Evolutionary conservation across 2,888 invertebrate genomes (phyloP).

Genomic region (Rhyacophila evoluta): DNA sequence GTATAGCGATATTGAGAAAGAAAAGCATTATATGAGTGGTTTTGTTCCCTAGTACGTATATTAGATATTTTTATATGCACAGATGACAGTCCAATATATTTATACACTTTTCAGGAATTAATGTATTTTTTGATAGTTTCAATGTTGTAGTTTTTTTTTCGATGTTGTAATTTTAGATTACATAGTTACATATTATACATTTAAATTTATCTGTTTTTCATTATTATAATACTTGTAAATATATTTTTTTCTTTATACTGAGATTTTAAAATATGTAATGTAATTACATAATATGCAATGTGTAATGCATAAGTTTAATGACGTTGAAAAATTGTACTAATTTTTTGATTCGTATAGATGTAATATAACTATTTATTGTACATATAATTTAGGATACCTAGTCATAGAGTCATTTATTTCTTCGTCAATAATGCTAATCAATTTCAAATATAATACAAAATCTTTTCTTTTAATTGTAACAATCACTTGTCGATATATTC

Average conservation of each 20-base stretch:
- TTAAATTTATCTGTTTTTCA: too few species aligned
- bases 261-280: too few species aligned
- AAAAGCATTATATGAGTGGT: not conserved
- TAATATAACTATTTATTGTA: not conserved
- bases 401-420: not conserved
- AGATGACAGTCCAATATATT: conserved; percentile 19
- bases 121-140: not conserved
- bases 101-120: not conserved
- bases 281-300: too few species aligned
- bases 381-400: not conserved
- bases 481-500: too few species aligned
- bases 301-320: not conserved
- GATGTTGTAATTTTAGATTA: too few species aligned
- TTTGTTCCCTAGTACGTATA: not conserved
- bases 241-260: too few species aligned
- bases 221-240: too few species aligned
- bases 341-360: not conserved
- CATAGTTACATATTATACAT: too few species aligned
- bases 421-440: not conserved
- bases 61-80: not conserved
- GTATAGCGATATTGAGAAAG: not conserved
- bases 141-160: too few species aligned
- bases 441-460: too few species aligned
- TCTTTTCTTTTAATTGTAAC: too few species aligned
- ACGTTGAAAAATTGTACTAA: not conserved